phyloP scores from a whole-genome alignment of 2,888 invertebrate genomes.

The Agonum fuliginosum region DNA sequence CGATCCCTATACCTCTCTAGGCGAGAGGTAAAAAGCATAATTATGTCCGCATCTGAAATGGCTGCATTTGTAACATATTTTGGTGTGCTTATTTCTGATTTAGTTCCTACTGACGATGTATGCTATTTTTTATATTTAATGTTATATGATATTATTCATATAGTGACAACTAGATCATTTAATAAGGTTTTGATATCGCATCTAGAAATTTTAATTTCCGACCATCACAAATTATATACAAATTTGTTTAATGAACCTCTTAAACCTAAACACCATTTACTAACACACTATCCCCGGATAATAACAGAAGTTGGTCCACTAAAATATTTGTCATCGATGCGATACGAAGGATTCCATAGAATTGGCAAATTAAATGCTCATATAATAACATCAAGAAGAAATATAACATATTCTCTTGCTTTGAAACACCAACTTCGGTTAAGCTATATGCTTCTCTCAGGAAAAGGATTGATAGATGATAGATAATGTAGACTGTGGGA shows the following conservation, averaged over 20 bases:
- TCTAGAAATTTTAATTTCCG: slow-evolving; percentile 59
- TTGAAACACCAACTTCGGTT: slow-evolving; percentile 38
- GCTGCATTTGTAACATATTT: slow-evolving; percentile 57
- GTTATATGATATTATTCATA: slow-evolving; percentile 59
- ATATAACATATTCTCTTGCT: slow-evolving; percentile 57
- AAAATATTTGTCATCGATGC: slow-evolving; percentile 60
- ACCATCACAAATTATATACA: slow-evolving; percentile 61
- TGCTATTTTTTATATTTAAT: slow-evolving; percentile 57
- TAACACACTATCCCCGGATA: slow-evolving; percentile 62
- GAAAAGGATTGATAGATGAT: not conserved
- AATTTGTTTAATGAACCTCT: slow-evolving; percentile 58
- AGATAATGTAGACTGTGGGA: not conserved
- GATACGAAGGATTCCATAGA: slow-evolving; percentile 63
- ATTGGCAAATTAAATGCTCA: slow-evolving; percentile 60
- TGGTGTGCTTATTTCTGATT: slow-evolving; percentile 57
- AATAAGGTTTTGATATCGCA: slow-evolving; percentile 26
- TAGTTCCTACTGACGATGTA: slow-evolving; percentile 42
- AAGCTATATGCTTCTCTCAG: slow-evolving; percentile 1
- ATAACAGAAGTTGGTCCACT: slow-evolving; percentile 62
- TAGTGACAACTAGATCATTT: slow-evolving; percentile 46
- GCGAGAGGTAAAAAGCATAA: too few species aligned
- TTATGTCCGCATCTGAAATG: slow-evolving; percentile 59
- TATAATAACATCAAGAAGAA: slow-evolving; percentile 59
- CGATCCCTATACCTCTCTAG: too few species aligned
- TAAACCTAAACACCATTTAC: slow-evolving; percentile 63